Conservation (phyloP, 2,888 invertebrate genomes). For the Operophtera brumata region DNA sequence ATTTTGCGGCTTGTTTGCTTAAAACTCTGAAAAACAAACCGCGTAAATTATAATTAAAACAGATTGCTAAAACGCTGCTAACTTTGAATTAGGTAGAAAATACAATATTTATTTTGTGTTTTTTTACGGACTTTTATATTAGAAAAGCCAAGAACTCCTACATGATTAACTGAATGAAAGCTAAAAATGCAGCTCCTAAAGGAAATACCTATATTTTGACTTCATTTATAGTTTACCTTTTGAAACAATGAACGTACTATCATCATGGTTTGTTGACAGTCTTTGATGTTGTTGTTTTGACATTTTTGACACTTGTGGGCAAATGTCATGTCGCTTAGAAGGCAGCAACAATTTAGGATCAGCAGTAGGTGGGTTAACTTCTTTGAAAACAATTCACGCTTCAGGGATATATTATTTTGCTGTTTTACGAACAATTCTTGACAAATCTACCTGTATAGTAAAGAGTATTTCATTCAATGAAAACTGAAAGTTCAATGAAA, state of each 20-base stretch:
- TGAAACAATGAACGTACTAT: slow-evolving; percentile 21
- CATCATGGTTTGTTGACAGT: slow-evolving; percentile 21
- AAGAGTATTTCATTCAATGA: neutral
- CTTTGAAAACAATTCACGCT: neutral
- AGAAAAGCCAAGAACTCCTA: neutral
- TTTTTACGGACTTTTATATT: too few relatives aligned
- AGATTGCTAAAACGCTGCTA: slow-evolving; percentile 13
- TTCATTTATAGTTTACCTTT: slow-evolving; percentile 20
- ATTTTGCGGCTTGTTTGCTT: neutral
- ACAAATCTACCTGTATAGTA: neutral
- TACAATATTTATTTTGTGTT: too few relatives aligned
- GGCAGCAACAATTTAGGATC: neutral
- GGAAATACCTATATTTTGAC: slow-evolving; percentile 7
- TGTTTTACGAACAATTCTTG: neutral
- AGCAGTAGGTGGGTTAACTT: neutral
- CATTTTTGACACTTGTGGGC: slow-evolving; percentile 21
- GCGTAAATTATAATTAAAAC: slow-evolving; percentile 4
- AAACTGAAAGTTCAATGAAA: slow-evolving; percentile 20
- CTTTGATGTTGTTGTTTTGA: slow-evolving; percentile 26
- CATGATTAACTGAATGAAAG: neutral
- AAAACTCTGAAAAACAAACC: neutral
- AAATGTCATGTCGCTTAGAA: slow-evolving; percentile 9
- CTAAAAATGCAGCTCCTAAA: neutral
- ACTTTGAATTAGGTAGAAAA: slow-evolving; percentile 21
- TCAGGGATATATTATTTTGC: too few relatives aligned